Conservation (phyloP, 2,113 vertebrate genomes). For the Callospermophilus lateralis region DNA sequence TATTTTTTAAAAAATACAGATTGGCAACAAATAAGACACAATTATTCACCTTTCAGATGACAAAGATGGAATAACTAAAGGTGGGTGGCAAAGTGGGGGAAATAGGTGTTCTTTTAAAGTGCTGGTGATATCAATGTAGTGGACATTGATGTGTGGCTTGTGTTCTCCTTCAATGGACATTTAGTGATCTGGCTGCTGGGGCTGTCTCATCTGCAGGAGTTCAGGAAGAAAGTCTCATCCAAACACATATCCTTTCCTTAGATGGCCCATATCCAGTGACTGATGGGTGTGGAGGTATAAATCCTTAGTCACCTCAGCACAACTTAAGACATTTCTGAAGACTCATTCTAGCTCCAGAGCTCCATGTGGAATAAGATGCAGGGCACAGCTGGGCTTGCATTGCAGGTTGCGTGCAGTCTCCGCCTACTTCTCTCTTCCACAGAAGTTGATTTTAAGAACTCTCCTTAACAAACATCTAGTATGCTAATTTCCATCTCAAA, state of each 20-base stretch:
- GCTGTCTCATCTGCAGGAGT: neutral
- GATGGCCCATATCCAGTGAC: neutral
- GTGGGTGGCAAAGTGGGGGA: neutral
- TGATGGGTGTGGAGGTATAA: neutral
- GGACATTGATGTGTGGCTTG: rapidly evolving
- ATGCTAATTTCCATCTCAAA: neutral
- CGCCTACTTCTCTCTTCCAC: neutral
- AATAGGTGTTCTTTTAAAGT: neutral
- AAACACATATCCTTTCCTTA: neutral
- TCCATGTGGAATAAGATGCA: neutral
- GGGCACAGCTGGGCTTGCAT: neutral
- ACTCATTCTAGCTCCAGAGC: neutral
- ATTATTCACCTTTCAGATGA: neutral
- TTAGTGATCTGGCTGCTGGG: neutral
- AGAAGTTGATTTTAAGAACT: neutral
- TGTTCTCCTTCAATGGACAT: neutral
- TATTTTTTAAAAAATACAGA: neutral
- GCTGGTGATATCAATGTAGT: neutral
- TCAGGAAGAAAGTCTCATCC: neutral
- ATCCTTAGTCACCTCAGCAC: neutral
- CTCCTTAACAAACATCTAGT: neutral
- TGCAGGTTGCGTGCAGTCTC: neutral
- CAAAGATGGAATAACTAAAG: neutral
- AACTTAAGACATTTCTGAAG: neutral
- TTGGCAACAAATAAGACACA: neutral